These are phyloP conservation scores for Ficedula albicollis DNA, from an alignment of 2,797 vertebrate species.

Conservation along the genomic window DNA sequence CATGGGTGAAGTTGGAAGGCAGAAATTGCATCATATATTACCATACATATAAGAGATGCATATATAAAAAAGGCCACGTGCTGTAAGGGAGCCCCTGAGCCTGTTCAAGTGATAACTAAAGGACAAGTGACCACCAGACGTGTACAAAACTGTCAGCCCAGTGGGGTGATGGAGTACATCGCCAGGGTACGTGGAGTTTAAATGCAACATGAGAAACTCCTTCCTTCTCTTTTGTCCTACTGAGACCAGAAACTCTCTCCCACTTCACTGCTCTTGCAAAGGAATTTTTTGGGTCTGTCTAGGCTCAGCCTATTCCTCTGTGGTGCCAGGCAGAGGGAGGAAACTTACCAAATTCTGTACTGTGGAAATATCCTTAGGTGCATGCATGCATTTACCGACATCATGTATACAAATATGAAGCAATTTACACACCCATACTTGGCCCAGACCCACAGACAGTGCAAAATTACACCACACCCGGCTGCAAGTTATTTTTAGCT, in stretches of 20 bases:
- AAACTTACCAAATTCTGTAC: neutral
- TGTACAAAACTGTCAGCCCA: neutral
- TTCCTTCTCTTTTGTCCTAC: neutral
- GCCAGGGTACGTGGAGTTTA: neutral
- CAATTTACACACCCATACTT: constrained; percentile 3
- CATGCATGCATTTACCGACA: neutral
- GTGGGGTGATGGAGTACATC: neutral
- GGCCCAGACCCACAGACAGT: neutral
- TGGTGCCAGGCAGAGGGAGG: neutral
- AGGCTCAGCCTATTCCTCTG: neutral
- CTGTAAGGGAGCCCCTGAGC: neutral
- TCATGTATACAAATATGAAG: neutral
- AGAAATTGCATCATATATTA: neutral
- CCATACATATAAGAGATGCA: neutral
- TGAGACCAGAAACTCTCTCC: neutral
- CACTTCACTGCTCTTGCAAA: neutral
- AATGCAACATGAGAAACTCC: neutral
- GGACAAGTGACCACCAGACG: neutral
- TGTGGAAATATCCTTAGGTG: neutral
- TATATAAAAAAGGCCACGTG: neutral
- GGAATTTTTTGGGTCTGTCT: neutral
- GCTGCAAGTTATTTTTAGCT: constrained; percentile 49
- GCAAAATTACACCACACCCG: neutral
- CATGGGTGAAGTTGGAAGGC: neutral
- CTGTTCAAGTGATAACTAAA: neutral